Conservation (phyloP, 1,140 invertebrate genomes). For the Apis mellifera region Amel_HAv3.1 CM009931.2:27695001-27695500, state of each 20-base stretch:
- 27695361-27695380: neutral
- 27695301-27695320: constrained; percentile 38
- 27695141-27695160: constrained; percentile 93
- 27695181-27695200: constrained; percentile 89
- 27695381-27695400: neutral
- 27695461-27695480: too few species aligned
- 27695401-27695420: neutral
- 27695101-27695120: neutral
- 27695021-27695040: neutral
- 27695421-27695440: neutral
- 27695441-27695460: too few species aligned
- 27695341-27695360: neutral
- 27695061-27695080: too few species aligned
- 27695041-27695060: neutral
- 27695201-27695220: constrained; percentile 90
- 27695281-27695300: constrained; percentile 63
- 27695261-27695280: constrained; percentile 85
- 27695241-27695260: constrained; percentile 91
- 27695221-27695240: constrained; percentile 92
- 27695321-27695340: neutral
- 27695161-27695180: constrained; percentile 94
- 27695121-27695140: constrained; percentile 78
- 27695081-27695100: neutral
- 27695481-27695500: too few species aligned
- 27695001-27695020: neutral